Percentiles rank a stretch among this genome's conserved stretches.
Evolutionary conservation across 2,797 vertebrate genomes (phyloP).

Genomic region (Phrynocephalus forsythii): DNA sequence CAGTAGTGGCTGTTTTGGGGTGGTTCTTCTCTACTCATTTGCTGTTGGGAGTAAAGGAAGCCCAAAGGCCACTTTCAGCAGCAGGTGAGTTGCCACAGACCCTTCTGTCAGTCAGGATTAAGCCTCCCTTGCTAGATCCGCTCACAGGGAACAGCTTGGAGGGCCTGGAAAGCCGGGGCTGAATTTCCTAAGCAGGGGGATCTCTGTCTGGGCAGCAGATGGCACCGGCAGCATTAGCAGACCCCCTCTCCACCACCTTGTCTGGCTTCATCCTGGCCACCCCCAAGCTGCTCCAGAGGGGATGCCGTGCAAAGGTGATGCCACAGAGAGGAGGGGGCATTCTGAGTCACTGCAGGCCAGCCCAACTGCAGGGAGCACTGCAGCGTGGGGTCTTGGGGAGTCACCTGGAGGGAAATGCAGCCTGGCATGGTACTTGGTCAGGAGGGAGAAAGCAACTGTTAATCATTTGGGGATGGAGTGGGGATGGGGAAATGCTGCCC

Average conservation of each 20-base stretch:
- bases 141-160: constrained; percentile 26
- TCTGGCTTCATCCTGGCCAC: accelerated
- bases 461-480: too few relatives aligned
- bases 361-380: neutral
- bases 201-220: constrained; percentile 67
- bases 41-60: too few relatives aligned
- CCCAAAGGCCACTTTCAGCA: too few relatives aligned
- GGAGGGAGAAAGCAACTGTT: too few relatives aligned
- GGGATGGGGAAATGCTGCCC: too few relatives aligned
- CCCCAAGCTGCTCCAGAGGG: accelerated
- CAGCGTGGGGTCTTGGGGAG: too few relatives aligned
- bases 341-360: neutral
- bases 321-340: accelerated
- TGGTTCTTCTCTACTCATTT: too few relatives aligned
- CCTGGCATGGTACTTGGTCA: too few relatives aligned
- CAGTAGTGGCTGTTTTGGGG: too few relatives aligned
- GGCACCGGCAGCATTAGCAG: constrained; percentile 67
- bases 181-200: constrained; percentile 1
- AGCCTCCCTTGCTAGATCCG: neutral
- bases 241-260: neutral
- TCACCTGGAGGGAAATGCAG: too few relatives aligned
- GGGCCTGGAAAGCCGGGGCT: constrained; percentile 32
- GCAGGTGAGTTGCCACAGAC: too few relatives aligned
- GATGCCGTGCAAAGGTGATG: accelerated
- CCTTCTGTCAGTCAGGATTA: too few relatives aligned